phyloP scores from a whole-genome alignment of 2,113 vertebrate genomes.

The Oreochromis niloticus region DNA sequence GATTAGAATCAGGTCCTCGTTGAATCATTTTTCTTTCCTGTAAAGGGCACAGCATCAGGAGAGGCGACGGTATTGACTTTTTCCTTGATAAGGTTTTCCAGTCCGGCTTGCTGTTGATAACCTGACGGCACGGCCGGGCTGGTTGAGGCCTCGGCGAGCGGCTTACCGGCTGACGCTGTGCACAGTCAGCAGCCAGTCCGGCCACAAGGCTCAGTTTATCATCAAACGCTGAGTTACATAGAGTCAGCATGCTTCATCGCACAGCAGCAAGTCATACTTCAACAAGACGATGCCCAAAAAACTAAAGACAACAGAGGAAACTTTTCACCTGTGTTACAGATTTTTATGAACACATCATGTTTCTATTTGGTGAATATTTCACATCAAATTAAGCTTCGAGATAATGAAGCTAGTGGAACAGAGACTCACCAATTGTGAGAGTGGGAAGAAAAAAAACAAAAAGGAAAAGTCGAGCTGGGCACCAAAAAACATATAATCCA shows the following conservation, averaged over 20 bases:
- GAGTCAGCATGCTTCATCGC: neutral
- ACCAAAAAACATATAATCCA: neutral
- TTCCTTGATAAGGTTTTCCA: conserved; percentile 32
- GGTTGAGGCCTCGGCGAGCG: conserved; percentile 29
- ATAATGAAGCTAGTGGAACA: neutral
- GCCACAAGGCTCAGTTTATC: conserved; percentile 22
- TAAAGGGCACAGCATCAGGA: conserved; percentile 22
- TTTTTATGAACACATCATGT: neutral
- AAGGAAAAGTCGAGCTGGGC: neutral
- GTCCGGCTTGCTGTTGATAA: conserved; percentile 20
- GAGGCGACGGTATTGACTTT: conserved; percentile 25
- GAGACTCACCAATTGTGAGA: neutral
- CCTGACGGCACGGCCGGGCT: neutral
- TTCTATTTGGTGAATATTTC: neutral
- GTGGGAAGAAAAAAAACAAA: neutral
- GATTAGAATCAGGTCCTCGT: conserved; percentile 23
- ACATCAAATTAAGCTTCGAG: neutral
- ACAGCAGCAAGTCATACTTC: conserved; percentile 14
- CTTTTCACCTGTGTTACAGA: neutral
- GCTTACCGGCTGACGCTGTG: conserved; percentile 21
- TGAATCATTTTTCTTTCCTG: conserved; percentile 8
- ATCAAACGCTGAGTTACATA: conserved; percentile 9
- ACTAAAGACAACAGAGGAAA: neutral
- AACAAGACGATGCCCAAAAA: neutral
- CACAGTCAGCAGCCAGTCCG: conserved; percentile 30